Evolutionary conservation across 2,797 vertebrate species (phyloP).

Genomic region (Tadarida brasiliensis): DNA sequence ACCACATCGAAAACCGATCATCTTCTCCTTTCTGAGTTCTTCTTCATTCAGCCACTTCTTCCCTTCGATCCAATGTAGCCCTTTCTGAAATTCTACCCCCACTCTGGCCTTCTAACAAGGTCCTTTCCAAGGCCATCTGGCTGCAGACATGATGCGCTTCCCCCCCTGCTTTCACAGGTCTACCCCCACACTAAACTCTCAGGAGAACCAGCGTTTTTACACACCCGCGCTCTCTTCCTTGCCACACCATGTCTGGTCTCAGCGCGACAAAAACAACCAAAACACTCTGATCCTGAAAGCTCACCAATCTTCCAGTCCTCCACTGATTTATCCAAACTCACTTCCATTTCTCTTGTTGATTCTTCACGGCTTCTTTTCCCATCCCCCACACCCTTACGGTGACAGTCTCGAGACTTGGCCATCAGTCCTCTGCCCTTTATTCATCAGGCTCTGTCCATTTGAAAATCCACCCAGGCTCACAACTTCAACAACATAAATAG

Average conservation of each 20-base stretch:
- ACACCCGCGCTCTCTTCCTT: not conserved
- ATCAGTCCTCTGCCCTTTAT: not conserved
- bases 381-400: not conserved
- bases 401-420: not conserved
- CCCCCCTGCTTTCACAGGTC: not conserved
- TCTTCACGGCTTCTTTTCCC: not conserved
- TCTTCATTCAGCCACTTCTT: not conserved
- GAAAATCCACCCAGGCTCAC: not conserved
- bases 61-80: not conserved
- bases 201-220: not conserved
- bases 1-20: not conserved
- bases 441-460: not conserved
- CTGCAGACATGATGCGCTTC: not conserved
- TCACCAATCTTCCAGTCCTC: not conserved
- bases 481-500: not conserved
- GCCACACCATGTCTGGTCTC: not conserved
- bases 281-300: not conserved
- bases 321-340: not conserved
- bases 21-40: not conserved
- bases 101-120: not conserved
- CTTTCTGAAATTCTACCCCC: not conserved
- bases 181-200: not conserved
- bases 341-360: not conserved
- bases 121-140: not conserved
- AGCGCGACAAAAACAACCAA: not conserved